Evolutionary conservation across 2,797 vertebrate species (phyloP), one percentile per base, ranked within the genome.

Genomic region (Darevskia mixta): DNA sequence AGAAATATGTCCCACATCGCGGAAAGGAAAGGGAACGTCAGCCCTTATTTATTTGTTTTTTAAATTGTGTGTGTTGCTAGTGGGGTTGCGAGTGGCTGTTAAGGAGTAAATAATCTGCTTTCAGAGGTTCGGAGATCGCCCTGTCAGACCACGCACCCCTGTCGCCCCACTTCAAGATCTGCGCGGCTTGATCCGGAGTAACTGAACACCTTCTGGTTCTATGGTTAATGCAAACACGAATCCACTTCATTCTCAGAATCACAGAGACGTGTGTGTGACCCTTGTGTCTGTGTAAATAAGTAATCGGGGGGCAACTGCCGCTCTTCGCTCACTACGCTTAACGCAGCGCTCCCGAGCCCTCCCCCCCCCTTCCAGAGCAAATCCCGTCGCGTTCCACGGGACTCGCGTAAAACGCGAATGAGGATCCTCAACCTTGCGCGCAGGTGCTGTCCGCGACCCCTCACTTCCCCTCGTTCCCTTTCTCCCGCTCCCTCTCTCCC

Each of bases 391-490:
- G 17, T 81, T 81, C 67, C 20, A 13, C 18, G 8, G 41, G 61
- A 78, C 29, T 32, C 29, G 20, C 41, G 25, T 2, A 2, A 49
- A 80, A 23, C 4, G 43, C 23, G 25, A 27, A 10, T 10, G 13
- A 4, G 76, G 15, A 2, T 1, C 41, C 35, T n/a, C 32, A 1
- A 3, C 23, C 11, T 1, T 32, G 25, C 15, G 85, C 20, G 32
- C 7, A 38, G 1, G 23, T 6, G 10, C 41, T 5, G 78, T 20
- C 77, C 1, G 29, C 13, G 1, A 13, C 23, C 7, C 64, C 45
- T 5, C 2, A 9, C 17, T 1, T 3, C 23, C 7, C 64, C 66
- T 3, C 2, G 1, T 15, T 27, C 7, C 15, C 17, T 1, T 25
- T 3, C 49, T 3, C 1, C 43, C 3, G 25, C 58, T 0, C 58